Evolutionary conservation across 2,888 invertebrate species (phyloP).

Genomic region (Agapostemon virescens): DNA sequence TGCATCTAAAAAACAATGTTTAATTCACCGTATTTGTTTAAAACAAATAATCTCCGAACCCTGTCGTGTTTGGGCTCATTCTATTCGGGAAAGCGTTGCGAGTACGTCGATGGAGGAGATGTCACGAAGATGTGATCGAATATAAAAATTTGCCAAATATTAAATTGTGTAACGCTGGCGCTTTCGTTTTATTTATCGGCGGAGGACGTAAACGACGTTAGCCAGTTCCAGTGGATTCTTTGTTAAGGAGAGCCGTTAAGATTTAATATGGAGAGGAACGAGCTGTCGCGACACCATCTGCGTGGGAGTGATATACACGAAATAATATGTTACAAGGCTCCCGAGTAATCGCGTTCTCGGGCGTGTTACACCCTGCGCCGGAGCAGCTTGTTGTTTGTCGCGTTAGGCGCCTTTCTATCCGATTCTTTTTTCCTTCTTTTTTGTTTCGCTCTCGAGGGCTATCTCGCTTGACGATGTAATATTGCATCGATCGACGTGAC

Average conservation of each 20-base stretch:
- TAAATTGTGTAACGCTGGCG: neutral
- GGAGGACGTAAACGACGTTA: slow-evolving; percentile 9
- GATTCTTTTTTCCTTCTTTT: too few species aligned
- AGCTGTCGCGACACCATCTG: slow-evolving; percentile 18
- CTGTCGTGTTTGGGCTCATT: neutral
- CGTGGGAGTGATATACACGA: slow-evolving; percentile 63
- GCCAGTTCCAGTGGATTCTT: slow-evolving; percentile 21
- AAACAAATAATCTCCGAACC: neutral
- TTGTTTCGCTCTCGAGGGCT: neutral
- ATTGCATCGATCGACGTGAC: slow-evolving; percentile 1
- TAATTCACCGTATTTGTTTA: neutral
- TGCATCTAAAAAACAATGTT: neutral
- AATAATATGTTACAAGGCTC: slow-evolving; percentile 64
- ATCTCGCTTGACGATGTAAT: neutral
- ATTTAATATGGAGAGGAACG: slow-evolving; percentile 10
- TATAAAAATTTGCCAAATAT: neutral
- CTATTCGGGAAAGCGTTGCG: neutral
- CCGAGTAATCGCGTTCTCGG: slow-evolving; percentile 44
- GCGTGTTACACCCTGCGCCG: slow-evolving; percentile 37
- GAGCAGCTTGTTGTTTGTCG: slow-evolving; percentile 40
- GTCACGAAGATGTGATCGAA: neutral
- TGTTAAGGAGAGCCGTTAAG: slow-evolving; percentile 26
- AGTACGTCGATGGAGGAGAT: neutral
- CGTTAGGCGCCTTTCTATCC: slow-evolving; percentile 21
- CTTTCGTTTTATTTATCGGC: slow-evolving; percentile 14